These are phyloP conservation scores for Panagrolaimus sp. DNA, from an alignment of 1,140 invertebrate species.

Conservation along the genomic window DNA sequence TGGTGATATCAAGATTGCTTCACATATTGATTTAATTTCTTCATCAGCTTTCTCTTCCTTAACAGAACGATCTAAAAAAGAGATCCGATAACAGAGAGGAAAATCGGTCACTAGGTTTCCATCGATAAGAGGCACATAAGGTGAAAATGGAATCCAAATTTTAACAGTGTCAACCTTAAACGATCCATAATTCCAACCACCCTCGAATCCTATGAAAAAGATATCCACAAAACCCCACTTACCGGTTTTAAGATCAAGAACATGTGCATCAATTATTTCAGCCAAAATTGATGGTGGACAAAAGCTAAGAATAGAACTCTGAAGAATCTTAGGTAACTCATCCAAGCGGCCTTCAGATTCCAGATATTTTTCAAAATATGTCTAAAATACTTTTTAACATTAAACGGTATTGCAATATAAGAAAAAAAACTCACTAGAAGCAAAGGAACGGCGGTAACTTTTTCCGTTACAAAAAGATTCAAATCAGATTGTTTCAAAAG, in stretches of 20 bases:
- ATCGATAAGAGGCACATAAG: too few relatives aligned
- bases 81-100: too few relatives aligned
- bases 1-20: constrained; percentile 11
- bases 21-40: constrained; percentile 11
- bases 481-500: too few relatives aligned
- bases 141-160: too few relatives aligned
- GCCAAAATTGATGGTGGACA: background rate
- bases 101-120: too few relatives aligned
- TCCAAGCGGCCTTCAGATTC: background rate
- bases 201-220: too few relatives aligned
- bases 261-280: background rate
- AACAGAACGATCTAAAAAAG: background rate
- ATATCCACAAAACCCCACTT: too few relatives aligned
- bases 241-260: background rate
- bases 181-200: too few relatives aligned
- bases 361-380: background rate
- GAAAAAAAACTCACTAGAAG: background rate
- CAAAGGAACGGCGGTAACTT: background rate
- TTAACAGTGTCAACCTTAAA: too few relatives aligned
- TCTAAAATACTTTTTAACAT: background rate
- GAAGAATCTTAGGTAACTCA: background rate
- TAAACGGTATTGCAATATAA: background rate
- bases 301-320: background rate
- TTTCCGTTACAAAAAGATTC: background rate
- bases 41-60: background rate